Base-by-base conservation (phyloP, 2,113 vertebrate species). In the Caretta caretta region DNA sequence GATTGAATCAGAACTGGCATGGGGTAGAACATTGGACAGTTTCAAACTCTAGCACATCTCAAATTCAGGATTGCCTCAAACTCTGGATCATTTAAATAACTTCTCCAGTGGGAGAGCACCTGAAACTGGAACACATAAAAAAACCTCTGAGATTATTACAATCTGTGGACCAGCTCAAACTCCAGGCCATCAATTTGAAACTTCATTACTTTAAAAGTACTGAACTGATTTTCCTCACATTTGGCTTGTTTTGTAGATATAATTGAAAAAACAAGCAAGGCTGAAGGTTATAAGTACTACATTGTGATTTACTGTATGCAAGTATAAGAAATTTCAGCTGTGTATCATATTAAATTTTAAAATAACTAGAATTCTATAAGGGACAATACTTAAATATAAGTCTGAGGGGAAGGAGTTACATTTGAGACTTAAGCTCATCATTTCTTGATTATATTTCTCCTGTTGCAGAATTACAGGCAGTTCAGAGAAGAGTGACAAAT, bases 361-460 rank as follows among this genome's bases (percentile, higher is more conserved):
- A 93, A n/a, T 62, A 72, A 38, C 24, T 78, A 48, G 22, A 88
- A 91, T 95, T 95, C 38, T 51, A 4, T 84, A 42, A 65, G 49
- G 46, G 19, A 88, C 46, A 5, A 20, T 92, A 79, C 25, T 48
- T 93, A 90, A 90, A 19, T 53, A 78, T 86, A 93, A 95, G 84
- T 80, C 51, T 22, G 72, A 54, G 83, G 6, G 14, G 38, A 72
- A 14, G 3, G 65, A 88, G 81, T 89, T 92, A 90, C 80, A 91
- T 25, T 88, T 84, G 79, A 96, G 27, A 4, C 81, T 95, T 93
- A 81, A 88, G 27, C 81, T 92, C 84, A 83, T 46, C 38, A 80
- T 84, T 89, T 94, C 86, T 90, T 75, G 56, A 75, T 53, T 87
- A n/a, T 88, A 88, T 92, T 14, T 94, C 94, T 78, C 46, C 80